Evolutionary conservation across 2,797 vertebrate genomes (phyloP).

Genomic region (Cirrhinus mrigala): DNA sequence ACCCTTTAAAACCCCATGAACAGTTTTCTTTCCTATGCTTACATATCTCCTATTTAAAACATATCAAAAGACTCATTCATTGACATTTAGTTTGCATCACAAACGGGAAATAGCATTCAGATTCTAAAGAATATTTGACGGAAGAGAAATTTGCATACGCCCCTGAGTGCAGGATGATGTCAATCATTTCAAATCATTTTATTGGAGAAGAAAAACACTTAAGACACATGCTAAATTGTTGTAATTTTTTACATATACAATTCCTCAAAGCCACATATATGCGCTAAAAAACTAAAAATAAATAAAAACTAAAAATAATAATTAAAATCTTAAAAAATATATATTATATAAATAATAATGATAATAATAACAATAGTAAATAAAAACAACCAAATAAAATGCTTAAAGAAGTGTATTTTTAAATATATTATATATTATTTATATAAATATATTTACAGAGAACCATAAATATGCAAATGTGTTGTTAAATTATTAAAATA

Average conservation of each 20-base stretch:
- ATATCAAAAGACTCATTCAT: not conserved
- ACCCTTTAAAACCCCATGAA: not conserved
- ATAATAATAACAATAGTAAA: not conserved
- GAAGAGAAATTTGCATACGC: not conserved
- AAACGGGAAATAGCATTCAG: not conserved
- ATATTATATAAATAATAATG: not conserved
- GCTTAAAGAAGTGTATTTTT: too few relatives aligned
- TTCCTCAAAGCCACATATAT: not conserved
- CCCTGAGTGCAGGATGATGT: not conserved
- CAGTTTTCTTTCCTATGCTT: not conserved
- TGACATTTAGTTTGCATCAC: not conserved
- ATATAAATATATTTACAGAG: not conserved
- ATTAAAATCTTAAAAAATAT: not conserved
- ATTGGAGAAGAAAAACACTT: not conserved
- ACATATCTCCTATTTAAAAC: not conserved
- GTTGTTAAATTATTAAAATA: not conserved
- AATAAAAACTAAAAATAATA: not conserved
- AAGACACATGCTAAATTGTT: not conserved
- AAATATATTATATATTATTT: not conserved
- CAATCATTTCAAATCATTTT: not conserved
- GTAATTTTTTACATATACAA: not conserved
- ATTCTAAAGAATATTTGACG: not conserved
- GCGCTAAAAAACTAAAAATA: not conserved
- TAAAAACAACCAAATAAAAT: not conserved
- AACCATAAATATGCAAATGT: not conserved